Evolutionary conservation across 2,888 invertebrate genomes (phyloP).

Genomic region (Nycteola revayana): DNA sequence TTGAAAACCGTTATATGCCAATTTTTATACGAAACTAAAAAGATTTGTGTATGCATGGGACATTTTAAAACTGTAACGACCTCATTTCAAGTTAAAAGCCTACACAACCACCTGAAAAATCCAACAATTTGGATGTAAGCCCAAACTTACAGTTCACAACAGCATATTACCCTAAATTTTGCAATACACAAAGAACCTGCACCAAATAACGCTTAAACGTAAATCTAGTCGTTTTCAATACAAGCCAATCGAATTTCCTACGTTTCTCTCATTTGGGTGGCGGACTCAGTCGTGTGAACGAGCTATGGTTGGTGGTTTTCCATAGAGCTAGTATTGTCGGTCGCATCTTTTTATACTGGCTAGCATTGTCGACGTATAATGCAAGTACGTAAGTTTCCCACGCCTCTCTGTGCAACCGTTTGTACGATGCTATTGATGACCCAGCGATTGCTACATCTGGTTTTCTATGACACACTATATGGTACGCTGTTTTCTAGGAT

Average conservation of each 20-base stretch:
- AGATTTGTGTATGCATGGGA: too few relatives aligned
- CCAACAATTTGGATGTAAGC: too few relatives aligned
- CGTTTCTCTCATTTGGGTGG: conserved; percentile 20
- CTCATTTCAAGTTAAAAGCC: too few relatives aligned
- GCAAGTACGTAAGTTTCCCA: conserved; percentile 53
- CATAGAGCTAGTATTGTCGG: conserved; percentile 55
- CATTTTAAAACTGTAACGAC: too few relatives aligned
- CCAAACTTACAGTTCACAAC: too few relatives aligned
- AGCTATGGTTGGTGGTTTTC: conserved; percentile 56
- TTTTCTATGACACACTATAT: conserved; percentile 19
- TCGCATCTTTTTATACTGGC: conserved; percentile 60
- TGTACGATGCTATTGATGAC: conserved; percentile 16
- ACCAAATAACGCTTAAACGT: conserved; percentile 4
- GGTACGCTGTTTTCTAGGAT: conserved; percentile 4
- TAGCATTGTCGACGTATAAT: conserved; percentile 56
- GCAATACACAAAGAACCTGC: too few relatives aligned
- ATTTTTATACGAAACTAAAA: too few relatives aligned
- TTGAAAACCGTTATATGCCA: too few relatives aligned
- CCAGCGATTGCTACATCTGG: conserved; percentile 12
- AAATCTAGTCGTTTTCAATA: conserved; percentile 22
- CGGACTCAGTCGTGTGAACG: conserved; percentile 47
- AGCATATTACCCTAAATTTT: too few relatives aligned
- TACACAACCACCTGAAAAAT: not conserved
- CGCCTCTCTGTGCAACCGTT: conserved; percentile 37
- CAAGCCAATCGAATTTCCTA: conserved; percentile 20